phyloP scores from a whole-genome alignment of 1,140 invertebrate species.

The Maniola jurtina region DNA sequence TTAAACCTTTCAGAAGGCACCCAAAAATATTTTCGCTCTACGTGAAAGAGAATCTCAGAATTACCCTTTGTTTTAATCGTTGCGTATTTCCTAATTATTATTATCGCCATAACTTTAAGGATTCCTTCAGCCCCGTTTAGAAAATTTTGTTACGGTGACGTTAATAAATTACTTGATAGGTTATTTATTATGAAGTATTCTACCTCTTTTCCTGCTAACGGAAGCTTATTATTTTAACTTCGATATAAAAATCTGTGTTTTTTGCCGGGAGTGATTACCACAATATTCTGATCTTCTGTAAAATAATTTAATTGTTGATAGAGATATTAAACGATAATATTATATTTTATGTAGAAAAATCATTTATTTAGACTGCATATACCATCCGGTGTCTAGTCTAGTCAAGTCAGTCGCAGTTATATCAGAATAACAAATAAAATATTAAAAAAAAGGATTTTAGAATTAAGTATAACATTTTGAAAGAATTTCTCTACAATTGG shows the following conservation, averaged over 20 bases:
- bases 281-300: too few species aligned
- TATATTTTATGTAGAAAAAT: too few species aligned
- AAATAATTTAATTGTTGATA: too few species aligned
- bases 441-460: neutral
- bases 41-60: slow-evolving; percentile 21
- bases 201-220: neutral
- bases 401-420: too few species aligned
- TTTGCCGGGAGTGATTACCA: too few species aligned
- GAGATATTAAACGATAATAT: too few species aligned
- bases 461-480: too few species aligned
- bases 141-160: slow-evolving; percentile 1
- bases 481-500: neutral
- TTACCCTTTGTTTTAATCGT: slow-evolving; percentile 28
- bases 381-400: too few species aligned
- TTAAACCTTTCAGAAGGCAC: slow-evolving; percentile 29
- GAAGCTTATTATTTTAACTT: neutral
- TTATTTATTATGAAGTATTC: neutral
- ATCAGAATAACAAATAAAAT: too few species aligned
- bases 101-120: slow-evolving; percentile 25
- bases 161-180: slow-evolving; percentile 3
- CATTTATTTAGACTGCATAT: too few species aligned
- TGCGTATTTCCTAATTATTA: slow-evolving; percentile 27
- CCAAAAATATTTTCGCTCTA: slow-evolving; percentile 26
- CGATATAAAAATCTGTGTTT: neutral
- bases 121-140: slow-evolving; percentile 12